Evolutionary conservation across 1,140 invertebrate species (phyloP), one percentile per base, ranked within the genome.

Genomic region (Drosophila elegans): DNA sequence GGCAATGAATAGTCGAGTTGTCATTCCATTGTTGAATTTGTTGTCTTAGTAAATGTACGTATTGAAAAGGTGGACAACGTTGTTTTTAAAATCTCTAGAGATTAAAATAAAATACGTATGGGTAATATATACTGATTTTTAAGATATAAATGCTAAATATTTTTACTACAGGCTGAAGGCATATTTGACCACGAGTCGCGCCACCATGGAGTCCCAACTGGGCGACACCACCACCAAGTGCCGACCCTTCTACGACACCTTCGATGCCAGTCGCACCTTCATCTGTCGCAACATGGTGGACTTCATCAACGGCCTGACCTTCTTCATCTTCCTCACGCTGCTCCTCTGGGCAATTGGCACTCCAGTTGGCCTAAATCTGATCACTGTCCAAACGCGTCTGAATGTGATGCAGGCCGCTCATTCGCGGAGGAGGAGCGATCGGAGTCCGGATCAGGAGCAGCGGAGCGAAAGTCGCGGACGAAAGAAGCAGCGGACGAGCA

Each of bases 251-350:
- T 97, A 95, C 94, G 93, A 95, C 36, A 94, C 96, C 36, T 95
- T 95, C 59, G 93, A 95, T 72, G 95, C 95, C 12, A 91, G 94
- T 12, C 94, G 95, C 69, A 93, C 94, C 10, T 93, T 95, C 60
- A 56, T 96, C 11, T 97, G 96, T 86, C 94, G 95, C 62, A 94
- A 96, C 86, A 95, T 96, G 80, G 93, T 97, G 46, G 95, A 96
- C 52, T 95, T 96, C 42, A 74, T 96, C 91, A 94, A 95, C 77
- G 95, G 94, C 27, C 94, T 95, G 62, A 95, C 95, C 93, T 94
- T 95, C 72, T 92, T 83, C 13, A 81, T 92, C 25, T 92, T 91
- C 49, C 64, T 93, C n/a, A 92, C 85, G 16, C 77, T 93, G 21
- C 55, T 92, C 9, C 78, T 93, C 29, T 93, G 92, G 92, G 81